These are phyloP conservation scores for Drosophila ironensis DNA, from an alignment of 1,140 invertebrate species.

Conservation along the genomic window DNA sequence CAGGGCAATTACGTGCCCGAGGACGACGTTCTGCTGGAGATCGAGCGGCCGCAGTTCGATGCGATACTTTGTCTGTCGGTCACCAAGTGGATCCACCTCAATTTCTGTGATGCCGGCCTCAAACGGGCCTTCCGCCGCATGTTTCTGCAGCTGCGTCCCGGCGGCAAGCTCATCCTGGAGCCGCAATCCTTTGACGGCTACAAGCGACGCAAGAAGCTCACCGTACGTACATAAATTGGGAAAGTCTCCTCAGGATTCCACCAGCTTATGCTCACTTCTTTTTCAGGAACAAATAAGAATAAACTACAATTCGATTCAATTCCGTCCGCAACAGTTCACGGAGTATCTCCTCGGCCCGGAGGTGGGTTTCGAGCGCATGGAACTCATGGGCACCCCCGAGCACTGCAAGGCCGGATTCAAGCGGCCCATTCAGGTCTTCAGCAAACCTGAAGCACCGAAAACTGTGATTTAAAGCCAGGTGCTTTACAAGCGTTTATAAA, in stretches of 20 bases:
- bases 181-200: conserved; percentile 96
- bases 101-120: conserved; percentile 97
- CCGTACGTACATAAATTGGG: conserved; percentile 70
- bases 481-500: not conserved
- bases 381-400: conserved; percentile 90
- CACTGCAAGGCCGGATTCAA: conserved; percentile 94
- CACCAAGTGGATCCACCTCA: conserved; percentile 99
- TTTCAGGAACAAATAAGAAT: conserved; percentile 85
- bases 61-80: conserved; percentile 96
- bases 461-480: not conserved
- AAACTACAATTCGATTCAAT: conserved; percentile 92
- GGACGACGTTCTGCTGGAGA: conserved; percentile 89
- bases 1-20: conserved; percentile 96
- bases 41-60: conserved; percentile 95
- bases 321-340: conserved; percentile 93
- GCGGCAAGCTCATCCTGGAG: conserved; percentile 95
- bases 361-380: conserved; percentile 93
- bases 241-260: conserved; percentile 83
- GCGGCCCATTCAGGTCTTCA: conserved; percentile 92
- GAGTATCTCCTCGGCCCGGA: conserved; percentile 93
- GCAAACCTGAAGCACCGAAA: conserved; percentile 3
- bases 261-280: not conserved
- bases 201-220: conserved; percentile 92
- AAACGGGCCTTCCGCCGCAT: conserved; percentile 96
- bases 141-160: conserved; percentile 93